Evolutionary conservation across 23 tunicate genomes (phyloP), one percentile per base, ranked within the genome.

Genomic region (Corella eumyota): DNA sequence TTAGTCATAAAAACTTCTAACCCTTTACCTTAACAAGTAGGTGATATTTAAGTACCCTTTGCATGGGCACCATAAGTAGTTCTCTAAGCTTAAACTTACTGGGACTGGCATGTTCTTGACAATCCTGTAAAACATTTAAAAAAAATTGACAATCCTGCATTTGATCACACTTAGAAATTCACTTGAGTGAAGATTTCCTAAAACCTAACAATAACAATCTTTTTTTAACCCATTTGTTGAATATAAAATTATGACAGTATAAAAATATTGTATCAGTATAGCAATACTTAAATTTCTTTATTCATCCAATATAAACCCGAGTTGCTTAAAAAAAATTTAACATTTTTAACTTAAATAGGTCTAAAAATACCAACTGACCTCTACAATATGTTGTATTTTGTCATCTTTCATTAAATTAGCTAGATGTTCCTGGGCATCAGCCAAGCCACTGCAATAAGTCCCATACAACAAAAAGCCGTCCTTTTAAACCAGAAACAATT

Each of bases 41-140:
- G 62, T 78, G 96, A 63, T 88, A 88, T 62, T 88, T 88, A 32
- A 88, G 61, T 1, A 88, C 55, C 30, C 96, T 59, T 56, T 88
- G 96, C 96, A 88, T 88, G 1, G 96, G 86, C 24, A 88, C 96
- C 46, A 68, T 71, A 0, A 88, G 61, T 25, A 88, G 71, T 45
- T 88, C 96, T 3, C 96, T 65, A 2, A 88, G 71, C 53, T 73
- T 78, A 67, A 88, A 88, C 40, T 88, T 88, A 50, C 67, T 88
- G 13, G 75, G 87, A 54, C 88, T 67, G 38, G 88, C 85, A 9
- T 40, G 47, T 36, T 65, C 66, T 62, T 88, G 86, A 20, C 71
- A 70, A 5, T 78, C 77, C 96, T 88, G 66, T 9, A 58, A 31
- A 61, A 46, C 7, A 9, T 17, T 31, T 30, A 22, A 60, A 13